Percentiles rank a stretch among this genome's conserved stretches.
phyloP scores from a whole-genome alignment of 2,888 invertebrate genomes.

The Drosophila parthenogenetica region DNA sequence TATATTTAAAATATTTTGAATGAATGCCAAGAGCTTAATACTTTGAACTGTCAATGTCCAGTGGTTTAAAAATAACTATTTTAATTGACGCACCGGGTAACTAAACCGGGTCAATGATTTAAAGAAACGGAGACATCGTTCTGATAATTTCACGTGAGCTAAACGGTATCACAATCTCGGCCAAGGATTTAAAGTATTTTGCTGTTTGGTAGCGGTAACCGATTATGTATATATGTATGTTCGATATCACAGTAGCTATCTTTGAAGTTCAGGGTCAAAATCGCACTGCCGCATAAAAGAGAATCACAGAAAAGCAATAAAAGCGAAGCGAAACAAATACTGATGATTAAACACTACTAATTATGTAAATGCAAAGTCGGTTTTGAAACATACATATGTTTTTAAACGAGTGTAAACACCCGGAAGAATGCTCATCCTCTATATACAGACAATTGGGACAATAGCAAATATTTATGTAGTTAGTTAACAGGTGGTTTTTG shows the following conservation, averaged over 20 bases:
- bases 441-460: constrained; percentile 38
- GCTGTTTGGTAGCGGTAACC: constrained; percentile 51
- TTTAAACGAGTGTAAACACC: constrained; percentile 54
- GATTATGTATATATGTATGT: constrained; percentile 23
- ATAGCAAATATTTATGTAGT: constrained; percentile 49
- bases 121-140: constrained; percentile 42
- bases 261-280: constrained; percentile 68
- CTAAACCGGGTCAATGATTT: constrained; percentile 61
- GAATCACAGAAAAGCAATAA: constrained; percentile 35
- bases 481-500: constrained; percentile 46
- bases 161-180: constrained; percentile 50
- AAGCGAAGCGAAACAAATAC: constrained; percentile 39
- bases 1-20: too few species aligned
- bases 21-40: too few species aligned
- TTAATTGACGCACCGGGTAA: constrained; percentile 8
- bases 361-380: constrained; percentile 61
- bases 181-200: constrained; percentile 55
- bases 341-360: constrained; percentile 40
- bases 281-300: constrained; percentile 49
- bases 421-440: constrained; percentile 51
- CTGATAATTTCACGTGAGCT: constrained; percentile 47
- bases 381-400: constrained; percentile 43
- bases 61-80: background rate
- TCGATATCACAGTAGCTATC: constrained; percentile 28
- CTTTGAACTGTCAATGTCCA: too few species aligned